A percentile compares a stretch with the other conserved stretches of the same genome.
Conservation (phyloP, 1,140 invertebrate species). For the Hyposmocoma kahamanoa region DNA sequence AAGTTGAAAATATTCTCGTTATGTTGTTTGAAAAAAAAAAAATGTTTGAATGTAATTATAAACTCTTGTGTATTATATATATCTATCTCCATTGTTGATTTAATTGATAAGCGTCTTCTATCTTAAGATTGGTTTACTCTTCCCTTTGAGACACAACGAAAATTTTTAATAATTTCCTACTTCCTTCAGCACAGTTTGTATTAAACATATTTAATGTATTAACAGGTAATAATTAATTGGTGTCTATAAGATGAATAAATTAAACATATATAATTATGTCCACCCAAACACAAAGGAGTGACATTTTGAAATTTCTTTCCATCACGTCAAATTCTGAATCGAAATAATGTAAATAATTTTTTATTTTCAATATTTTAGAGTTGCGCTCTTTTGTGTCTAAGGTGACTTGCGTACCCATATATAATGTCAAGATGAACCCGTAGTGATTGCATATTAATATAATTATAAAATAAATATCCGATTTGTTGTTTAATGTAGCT, state of each 20-base stretch:
- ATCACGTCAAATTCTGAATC: no score
- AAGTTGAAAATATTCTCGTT: slow-evolving; percentile 70
- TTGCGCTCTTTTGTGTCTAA: no score
- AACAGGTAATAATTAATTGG: slow-evolving; percentile 53
- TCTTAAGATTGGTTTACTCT: slow-evolving; percentile 30
- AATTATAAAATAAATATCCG: slow-evolving; percentile 14
- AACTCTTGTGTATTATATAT: slow-evolving; percentile 55
- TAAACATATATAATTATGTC: no score
- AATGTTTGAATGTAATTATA: slow-evolving; percentile 52
- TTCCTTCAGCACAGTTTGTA: slow-evolving; percentile 23
- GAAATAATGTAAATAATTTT: no score
- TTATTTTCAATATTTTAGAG: no score
- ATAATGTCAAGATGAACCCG: slow-evolving; percentile 37
- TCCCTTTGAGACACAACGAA: slow-evolving; percentile 55
- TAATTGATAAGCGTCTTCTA: slow-evolving; percentile 59
- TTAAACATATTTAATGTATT: slow-evolving; percentile 27
- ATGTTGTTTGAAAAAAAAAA: slow-evolving; percentile 54
- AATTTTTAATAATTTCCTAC: slow-evolving; percentile 23
- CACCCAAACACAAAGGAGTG: no score
- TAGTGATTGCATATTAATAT: slow-evolving; percentile 41
- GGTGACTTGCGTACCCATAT: no score
- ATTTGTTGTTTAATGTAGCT: slow-evolving; percentile 16
- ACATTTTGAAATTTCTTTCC: no score
- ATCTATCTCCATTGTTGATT: slow-evolving; percentile 62
- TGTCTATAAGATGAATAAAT: slow-evolving; percentile 52